A percentile compares a stretch with the other conserved stretches of the same genome.
These are phyloP conservation scores for Pammene fasciana DNA, from an alignment of 2,888 invertebrate species.

Conservation along the genomic window DNA sequence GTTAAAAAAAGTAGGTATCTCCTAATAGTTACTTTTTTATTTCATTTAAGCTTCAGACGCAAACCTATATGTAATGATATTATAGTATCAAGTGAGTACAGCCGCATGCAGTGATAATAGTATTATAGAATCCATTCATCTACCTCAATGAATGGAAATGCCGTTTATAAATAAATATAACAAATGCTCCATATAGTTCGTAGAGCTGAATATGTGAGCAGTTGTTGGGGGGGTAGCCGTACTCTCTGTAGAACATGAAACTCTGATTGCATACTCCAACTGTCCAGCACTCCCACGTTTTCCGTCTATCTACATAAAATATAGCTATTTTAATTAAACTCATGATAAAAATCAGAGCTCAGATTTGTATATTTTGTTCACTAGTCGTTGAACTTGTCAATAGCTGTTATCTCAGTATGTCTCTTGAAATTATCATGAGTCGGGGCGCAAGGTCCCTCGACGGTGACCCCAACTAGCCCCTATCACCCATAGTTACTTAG, in stretches of 20 bases:
- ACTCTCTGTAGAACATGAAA: slow-evolving; percentile 5
- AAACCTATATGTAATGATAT: not conserved
- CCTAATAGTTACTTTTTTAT: no score
- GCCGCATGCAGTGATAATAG: no score
- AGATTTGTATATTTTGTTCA: slow-evolving; percentile 44
- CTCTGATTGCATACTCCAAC: slow-evolving; percentile 8
- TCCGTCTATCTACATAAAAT: not conserved
- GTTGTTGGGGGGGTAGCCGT: not conserved
- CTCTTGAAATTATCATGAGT: slow-evolving; percentile 36
- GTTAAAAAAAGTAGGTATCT: no score
- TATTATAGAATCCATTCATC: not conserved
- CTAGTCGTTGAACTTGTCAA: slow-evolving; percentile 43
- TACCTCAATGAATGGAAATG: no score
- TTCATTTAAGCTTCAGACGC: no score
- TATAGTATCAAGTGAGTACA: no score
- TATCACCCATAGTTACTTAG: slow-evolving; percentile 3
- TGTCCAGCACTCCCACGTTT: not conserved
- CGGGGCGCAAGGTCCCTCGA: slow-evolving; percentile 36
- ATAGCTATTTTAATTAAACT: slow-evolving; percentile 2
- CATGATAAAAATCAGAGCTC: not conserved
- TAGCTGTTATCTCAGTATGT: slow-evolving; percentile 37
- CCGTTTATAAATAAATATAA: no score
- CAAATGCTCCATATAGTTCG: not conserved
- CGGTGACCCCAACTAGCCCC: slow-evolving; percentile 39
- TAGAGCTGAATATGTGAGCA: not conserved